These are phyloP conservation scores for Poecilia picta DNA, from an alignment of 2,797 vertebrate species.

Conservation along the genomic window DNA sequence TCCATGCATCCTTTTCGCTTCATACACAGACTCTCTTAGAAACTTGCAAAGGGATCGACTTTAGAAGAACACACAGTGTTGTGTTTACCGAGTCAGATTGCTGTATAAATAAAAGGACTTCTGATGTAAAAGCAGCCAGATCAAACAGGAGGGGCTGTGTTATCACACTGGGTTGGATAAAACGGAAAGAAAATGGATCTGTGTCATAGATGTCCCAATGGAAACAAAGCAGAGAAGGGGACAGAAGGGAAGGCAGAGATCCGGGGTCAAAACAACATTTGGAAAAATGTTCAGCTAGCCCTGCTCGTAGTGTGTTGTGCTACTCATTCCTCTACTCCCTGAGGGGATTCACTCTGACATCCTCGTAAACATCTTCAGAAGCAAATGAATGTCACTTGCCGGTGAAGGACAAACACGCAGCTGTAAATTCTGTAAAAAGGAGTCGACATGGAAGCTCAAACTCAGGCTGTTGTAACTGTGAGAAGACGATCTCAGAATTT, in stretches of 20 bases:
- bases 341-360: constrained; percentile 62
- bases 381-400: constrained; percentile 56
- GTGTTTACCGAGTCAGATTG: constrained; percentile 73
- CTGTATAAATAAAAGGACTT: constrained; percentile 71
- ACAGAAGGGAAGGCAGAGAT: constrained; percentile 17
- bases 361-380: constrained; percentile 73
- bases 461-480: constrained; percentile 9
- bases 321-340: constrained; percentile 61
- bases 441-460: constrained; percentile 9
- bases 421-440: constrained; percentile 15
- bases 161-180: constrained; percentile 58
- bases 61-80: constrained; percentile 49
- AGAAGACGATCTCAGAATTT: constrained; percentile 8
- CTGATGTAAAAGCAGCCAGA: constrained; percentile 78
- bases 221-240: constrained; percentile 51
- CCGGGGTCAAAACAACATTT: constrained; percentile 52
- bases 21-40: constrained; percentile 28
- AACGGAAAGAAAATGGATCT: constrained; percentile 57
- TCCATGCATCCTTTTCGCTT: constrained; percentile 67
- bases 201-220: constrained; percentile 49
- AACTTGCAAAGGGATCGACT: constrained; percentile 8
- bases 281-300: constrained; percentile 51
- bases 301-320: constrained; percentile 42
- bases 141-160: constrained; percentile 71
- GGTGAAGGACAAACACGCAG: constrained; percentile 48